Evolutionary conservation across 2,888 invertebrate species (phyloP).

Genomic region (Acheta domesticus): DNA sequence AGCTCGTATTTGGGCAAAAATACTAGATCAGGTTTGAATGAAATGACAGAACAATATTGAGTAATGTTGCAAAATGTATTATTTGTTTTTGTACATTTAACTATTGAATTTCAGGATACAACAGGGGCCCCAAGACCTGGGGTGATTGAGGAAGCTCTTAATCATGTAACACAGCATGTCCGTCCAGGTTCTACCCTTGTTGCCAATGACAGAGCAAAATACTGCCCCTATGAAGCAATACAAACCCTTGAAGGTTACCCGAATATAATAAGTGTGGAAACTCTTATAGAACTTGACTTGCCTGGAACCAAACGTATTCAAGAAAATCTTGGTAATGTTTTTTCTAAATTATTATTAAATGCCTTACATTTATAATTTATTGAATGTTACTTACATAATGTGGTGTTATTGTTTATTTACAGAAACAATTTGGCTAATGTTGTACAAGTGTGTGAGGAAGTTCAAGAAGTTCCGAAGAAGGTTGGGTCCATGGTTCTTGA

Average conservation of each 20-base stretch:
- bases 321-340: constrained; percentile 47
- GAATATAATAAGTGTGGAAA: constrained; percentile 49
- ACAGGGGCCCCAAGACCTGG: constrained; percentile 40
- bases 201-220: constrained; percentile 46
- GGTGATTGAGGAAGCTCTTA: constrained; percentile 47
- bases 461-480: constrained; percentile 49
- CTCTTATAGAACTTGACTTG: constrained; percentile 48
- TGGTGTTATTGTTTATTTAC: constrained; percentile 40
- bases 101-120: constrained; percentile 24
- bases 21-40: constrained; percentile 24
- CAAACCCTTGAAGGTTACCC: constrained; percentile 43
- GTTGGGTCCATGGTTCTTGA: constrained; percentile 47
- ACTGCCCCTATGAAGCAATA: constrained; percentile 46
- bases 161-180: constrained; percentile 45
- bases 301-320: constrained; percentile 48
- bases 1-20: constrained; percentile 48
- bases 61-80: not conserved
- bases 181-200: constrained; percentile 48
- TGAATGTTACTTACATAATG: not conserved
- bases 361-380: not conserved
- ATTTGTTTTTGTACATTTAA: not conserved
- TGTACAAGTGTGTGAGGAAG: constrained; percentile 56
- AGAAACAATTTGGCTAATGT: constrained; percentile 61
- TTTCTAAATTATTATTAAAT: constrained; percentile 23
- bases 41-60: not conserved